Percentiles rank a stretch among this genome's conserved stretches.
These are phyloP conservation scores for Coptotermes formosanus DNA, from an alignment of 1,140 invertebrate genomes.

Conservation along the genomic window DNA sequence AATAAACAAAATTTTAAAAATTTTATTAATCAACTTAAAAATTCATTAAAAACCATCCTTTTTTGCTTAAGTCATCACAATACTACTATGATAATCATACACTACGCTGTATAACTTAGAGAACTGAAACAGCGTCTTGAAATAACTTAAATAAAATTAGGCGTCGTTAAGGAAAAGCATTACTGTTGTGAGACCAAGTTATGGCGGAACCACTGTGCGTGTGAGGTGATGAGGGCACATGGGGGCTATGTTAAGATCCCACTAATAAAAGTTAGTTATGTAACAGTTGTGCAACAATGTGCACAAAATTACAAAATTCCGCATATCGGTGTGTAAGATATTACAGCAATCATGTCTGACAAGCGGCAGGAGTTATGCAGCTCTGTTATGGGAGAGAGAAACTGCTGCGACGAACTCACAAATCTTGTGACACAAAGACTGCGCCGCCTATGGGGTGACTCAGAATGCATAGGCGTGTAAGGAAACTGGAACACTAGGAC, in stretches of 20 bases:
- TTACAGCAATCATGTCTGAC: constrained; percentile 6
- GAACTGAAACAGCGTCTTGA: too few relatives aligned
- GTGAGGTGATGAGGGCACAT: background rate
- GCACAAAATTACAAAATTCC: constrained; percentile 1
- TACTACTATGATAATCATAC: too few relatives aligned
- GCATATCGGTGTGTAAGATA: constrained; percentile 13
- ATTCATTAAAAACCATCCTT: too few relatives aligned
- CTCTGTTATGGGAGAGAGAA: background rate
- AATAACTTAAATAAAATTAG: too few relatives aligned
- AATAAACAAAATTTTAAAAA: too few relatives aligned
- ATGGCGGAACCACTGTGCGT: background rate
- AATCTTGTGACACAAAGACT: constrained; percentile 7
- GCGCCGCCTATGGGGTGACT: background rate
- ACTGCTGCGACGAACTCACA: background rate
- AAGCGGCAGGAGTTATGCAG: background rate
- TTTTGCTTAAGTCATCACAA: too few relatives aligned
- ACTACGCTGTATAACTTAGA: too few relatives aligned
- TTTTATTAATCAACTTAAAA: too few relatives aligned
- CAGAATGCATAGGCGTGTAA: background rate
- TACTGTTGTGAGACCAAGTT: background rate
- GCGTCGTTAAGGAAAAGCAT: too few relatives aligned
- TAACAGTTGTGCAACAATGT: background rate
- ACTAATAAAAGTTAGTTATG: constrained; percentile 7
- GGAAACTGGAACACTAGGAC: too few relatives aligned
- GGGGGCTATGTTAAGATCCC: background rate